Evolutionary conservation across 2,797 vertebrate genomes (phyloP).

Genomic region (Coilia nasus): DNA sequence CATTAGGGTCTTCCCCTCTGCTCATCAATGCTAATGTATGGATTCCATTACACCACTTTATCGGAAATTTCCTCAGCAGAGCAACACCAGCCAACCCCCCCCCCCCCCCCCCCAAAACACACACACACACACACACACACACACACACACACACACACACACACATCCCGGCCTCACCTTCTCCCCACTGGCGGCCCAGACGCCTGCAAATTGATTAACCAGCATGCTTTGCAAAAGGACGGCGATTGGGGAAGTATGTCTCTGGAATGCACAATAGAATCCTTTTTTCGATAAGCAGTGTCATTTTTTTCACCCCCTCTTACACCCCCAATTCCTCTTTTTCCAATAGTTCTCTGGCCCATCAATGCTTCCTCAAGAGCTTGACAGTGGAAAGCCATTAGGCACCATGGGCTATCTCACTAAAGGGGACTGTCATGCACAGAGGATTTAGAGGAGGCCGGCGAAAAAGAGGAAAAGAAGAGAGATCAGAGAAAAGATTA

Average conservation of each 20-base stretch:
- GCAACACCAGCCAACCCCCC: neutral
- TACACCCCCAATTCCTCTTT: neutral
- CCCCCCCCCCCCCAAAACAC: neutral
- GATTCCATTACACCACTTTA: constrained; percentile 42
- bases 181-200: neutral
- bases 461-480: neutral
- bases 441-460: neutral
- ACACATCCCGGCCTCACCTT: neutral
- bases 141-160: too few species aligned
- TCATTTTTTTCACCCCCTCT: neutral
- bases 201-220: constrained; percentile 33
- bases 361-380: neutral
- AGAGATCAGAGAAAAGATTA: neutral
- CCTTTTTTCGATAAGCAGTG: constrained; percentile 6
- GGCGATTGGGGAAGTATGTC: neutral
- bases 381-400: constrained; percentile 24
- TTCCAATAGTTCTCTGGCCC: neutral
- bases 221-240: constrained; percentile 26
- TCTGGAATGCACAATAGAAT: constrained; percentile 3
- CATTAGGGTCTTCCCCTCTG: constrained; percentile 35
- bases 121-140: too few species aligned
- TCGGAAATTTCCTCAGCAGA: constrained; percentile 23
- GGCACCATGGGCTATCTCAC: neutral
- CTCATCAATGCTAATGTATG: constrained; percentile 51
- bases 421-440: neutral